A percentile compares a stretch with the other conserved stretches of the same genome.
Conservation (phyloP, 35 echinoderm and acorn worm species). For the Diadema setosum region DNA sequence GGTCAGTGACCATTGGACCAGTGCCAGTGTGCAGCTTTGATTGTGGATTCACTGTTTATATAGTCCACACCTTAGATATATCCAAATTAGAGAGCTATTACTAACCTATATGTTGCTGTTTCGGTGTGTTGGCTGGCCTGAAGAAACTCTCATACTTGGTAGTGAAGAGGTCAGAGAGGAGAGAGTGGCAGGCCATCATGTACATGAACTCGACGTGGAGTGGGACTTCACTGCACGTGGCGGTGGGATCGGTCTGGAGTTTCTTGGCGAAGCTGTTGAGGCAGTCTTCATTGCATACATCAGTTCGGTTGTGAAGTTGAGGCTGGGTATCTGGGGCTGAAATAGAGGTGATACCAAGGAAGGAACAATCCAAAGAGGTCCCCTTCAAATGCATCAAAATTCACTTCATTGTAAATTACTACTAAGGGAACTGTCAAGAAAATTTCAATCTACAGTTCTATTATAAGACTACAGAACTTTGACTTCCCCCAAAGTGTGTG, state of each 20-base stretch:
- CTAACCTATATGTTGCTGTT: constrained; percentile 17
- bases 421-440: too few relatives aligned
- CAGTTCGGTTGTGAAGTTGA: background rate
- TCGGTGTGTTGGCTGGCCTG: background rate
- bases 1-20: too few relatives aligned
- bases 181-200: constrained; percentile 35
- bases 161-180: constrained; percentile 48
- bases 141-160: constrained; percentile 52
- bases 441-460: too few relatives aligned
- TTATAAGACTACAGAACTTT: too few relatives aligned
- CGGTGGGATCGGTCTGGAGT: constrained; percentile 5
- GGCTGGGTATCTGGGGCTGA: background rate
- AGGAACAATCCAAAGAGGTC: too few relatives aligned
- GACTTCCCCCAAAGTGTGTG: too few relatives aligned
- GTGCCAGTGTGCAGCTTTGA: too few relatives aligned
- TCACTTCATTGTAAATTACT: too few relatives aligned
- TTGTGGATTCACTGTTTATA: too few relatives aligned
- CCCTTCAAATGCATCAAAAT: too few relatives aligned
- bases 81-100: too few relatives aligned
- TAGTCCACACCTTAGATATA: too few relatives aligned
- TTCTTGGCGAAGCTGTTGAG: constrained; percentile 10
- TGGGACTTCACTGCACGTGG: constrained; percentile 4
- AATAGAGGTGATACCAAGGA: background rate
- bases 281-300: constrained; percentile 60
- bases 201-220: constrained; percentile 52